phyloP scores from a whole-genome alignment of 2,113 vertebrate genomes.

The Jacana jacana region DNA sequence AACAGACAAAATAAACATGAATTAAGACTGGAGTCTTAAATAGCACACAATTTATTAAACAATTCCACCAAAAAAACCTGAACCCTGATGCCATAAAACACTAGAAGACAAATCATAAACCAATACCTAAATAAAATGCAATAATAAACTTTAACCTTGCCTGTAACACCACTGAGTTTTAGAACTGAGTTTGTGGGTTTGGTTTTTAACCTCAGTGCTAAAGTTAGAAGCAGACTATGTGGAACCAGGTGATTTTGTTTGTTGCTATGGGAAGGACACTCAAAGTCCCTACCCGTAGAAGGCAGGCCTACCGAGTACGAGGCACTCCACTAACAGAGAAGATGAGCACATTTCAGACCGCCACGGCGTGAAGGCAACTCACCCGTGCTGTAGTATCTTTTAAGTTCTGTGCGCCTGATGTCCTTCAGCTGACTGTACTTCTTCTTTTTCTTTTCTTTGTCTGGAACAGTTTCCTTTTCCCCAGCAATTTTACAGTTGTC shows the following conservation, averaged over 20 bases:
- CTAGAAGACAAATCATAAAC: background rate
- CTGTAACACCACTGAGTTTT: background rate
- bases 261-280: background rate
- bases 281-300: background rate
- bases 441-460: slow-evolving; percentile 80
- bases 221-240: background rate
- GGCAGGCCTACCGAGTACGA: background rate
- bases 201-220: too few species aligned
- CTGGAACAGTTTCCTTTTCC: slow-evolving; percentile 64
- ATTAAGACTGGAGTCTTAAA: background rate
- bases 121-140: background rate
- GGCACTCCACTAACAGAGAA: background rate
- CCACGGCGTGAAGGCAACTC: background rate
- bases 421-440: slow-evolving; percentile 78
- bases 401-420: slow-evolving; percentile 78
- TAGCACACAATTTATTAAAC: background rate
- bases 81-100: background rate
- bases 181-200: background rate
- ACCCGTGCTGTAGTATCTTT: slow-evolving; percentile 77
- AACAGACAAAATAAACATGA: background rate
- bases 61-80: accelerated
- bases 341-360: background rate
- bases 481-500: slow-evolving; percentile 65
- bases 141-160: background rate
- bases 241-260: background rate